These are phyloP conservation scores for Stichodactyla mertensii DNA, from an alignment of 64 coral and sea anemone genomes.

Conservation along the genomic window DNA sequence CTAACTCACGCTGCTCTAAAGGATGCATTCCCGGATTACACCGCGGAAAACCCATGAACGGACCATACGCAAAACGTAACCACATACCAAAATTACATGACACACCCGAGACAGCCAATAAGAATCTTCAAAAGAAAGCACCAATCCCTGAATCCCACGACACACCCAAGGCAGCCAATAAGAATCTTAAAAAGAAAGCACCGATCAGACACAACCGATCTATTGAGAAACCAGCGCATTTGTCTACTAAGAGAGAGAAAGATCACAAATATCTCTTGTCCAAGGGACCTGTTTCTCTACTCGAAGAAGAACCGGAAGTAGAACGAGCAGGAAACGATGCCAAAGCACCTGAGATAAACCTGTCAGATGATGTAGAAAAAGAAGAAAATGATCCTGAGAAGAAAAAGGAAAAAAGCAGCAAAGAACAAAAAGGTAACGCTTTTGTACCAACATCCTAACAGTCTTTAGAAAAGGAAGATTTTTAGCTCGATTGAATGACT, in stretches of 20 bases:
- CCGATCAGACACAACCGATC: constrained; percentile 10
- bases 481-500: no score
- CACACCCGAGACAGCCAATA: background rate
- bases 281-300: constrained; percentile 44
- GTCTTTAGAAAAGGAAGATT: no score
- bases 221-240: background rate
- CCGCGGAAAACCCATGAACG: constrained; percentile 26
- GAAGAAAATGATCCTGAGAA: background rate
- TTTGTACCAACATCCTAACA: no score
- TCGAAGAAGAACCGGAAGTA: constrained; percentile 21
- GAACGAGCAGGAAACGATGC: background rate
- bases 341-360: background rate
- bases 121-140: background rate
- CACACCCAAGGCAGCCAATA: background rate
- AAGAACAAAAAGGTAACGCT: background rate
- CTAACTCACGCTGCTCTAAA: constrained; percentile 43
- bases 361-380: background rate
- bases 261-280: constrained; percentile 45
- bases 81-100: background rate
- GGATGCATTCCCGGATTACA: constrained; percentile 38
- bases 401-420: background rate
- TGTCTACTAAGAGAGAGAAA: background rate
- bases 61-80: constrained; percentile 11
- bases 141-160: background rate
- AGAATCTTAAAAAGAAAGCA: constrained; percentile 9